Base-by-base conservation (phyloP, 2,113 vertebrate species). In the Polypterus senegalus region DNA sequence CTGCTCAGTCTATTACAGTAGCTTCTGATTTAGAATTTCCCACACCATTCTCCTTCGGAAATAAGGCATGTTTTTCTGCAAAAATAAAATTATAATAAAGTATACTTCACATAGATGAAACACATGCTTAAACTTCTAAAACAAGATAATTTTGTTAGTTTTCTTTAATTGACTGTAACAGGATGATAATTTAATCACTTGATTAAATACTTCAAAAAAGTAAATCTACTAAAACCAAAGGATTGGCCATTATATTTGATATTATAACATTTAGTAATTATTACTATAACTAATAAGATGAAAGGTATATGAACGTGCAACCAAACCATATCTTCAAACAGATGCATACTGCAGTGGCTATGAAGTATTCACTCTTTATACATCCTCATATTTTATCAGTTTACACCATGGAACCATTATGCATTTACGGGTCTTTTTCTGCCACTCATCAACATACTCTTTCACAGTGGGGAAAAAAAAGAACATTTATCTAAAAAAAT, bases 1-100 rank as follows among this genome's bases (percentile, higher is more conserved):
- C 27, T 27, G 27, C 27, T 27, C 27, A 27, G 27, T 58, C 45
- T 60, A 70, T 58, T 79, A 92, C 62, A 94, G 83, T 78, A 98
- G 77, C 76, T 82, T 83, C 77, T 90, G 88, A 66, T 93, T 89
- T 58, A 98, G 80, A 67, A 98, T 94, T 78, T 98, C 94, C 94
- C 93, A 98, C 60, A 91, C 90, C 92, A 97, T 94, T 70, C 76
- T 81, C 74, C 78, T 93, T 60, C 91, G 86, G 84, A 95, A 96
- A 65, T 92, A 83, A 64, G 91, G 88, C 91, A 98, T 94, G 77
- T 96, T 80, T 66, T 78, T 76, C 94, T 98, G 78, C 1, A 71
- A 70, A 67, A 54, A 61, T 56, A 60, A 58, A 64, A 65, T 64
- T 11, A 46, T 67, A 48, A 68, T 10, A 48, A 27, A 3, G n/a